A percentile compares a stretch with the other conserved stretches of the same genome.
Evolutionary conservation across 1,140 invertebrate species (phyloP).

Genomic region (Pachyrhynchus sulphureomaculatus): DNA sequence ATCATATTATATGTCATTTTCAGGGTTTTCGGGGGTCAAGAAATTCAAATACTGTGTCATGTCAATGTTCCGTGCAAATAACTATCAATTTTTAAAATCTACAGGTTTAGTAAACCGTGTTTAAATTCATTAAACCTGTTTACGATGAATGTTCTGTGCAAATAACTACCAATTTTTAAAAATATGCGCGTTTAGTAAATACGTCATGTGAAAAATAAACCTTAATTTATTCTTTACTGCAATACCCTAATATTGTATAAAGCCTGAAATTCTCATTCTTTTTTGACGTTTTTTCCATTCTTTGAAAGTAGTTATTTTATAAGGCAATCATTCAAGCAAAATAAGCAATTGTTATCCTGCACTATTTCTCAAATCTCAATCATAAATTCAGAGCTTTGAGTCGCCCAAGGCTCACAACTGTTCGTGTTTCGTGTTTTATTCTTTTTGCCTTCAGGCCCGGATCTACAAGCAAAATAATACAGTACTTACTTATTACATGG

Average conservation of each 20-base stretch:
- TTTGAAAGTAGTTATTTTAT: constrained; percentile 29
- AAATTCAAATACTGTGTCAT: too few species aligned
- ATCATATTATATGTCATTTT: too few species aligned
- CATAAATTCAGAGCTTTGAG: constrained; percentile 30
- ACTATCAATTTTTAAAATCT: too few species aligned
- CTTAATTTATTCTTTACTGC: constrained; percentile 13
- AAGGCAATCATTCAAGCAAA: constrained; percentile 31
- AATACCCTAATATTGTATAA: constrained; percentile 20
- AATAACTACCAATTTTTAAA: too few species aligned
- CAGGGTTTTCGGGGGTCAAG: too few species aligned
- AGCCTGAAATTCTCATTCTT: constrained; percentile 16
- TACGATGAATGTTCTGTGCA: too few species aligned
- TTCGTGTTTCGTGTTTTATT: constrained; percentile 14
- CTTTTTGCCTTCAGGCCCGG: constrained; percentile 11
- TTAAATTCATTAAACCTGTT: too few species aligned
- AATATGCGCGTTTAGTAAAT: too few species aligned
- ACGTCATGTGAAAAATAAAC: constrained; percentile 9
- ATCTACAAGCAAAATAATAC: not conserved
- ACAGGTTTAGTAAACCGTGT: too few species aligned
- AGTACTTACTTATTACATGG: too few species aligned
- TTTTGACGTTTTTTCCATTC: constrained; percentile 23
- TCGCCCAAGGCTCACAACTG: constrained; percentile 10
- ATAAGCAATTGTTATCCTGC: constrained; percentile 33
- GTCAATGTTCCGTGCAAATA: too few species aligned
- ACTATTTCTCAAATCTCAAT: constrained; percentile 34